Conservation (phyloP, 1,140 invertebrate genomes). For the Drosophila bocki region DNA sequence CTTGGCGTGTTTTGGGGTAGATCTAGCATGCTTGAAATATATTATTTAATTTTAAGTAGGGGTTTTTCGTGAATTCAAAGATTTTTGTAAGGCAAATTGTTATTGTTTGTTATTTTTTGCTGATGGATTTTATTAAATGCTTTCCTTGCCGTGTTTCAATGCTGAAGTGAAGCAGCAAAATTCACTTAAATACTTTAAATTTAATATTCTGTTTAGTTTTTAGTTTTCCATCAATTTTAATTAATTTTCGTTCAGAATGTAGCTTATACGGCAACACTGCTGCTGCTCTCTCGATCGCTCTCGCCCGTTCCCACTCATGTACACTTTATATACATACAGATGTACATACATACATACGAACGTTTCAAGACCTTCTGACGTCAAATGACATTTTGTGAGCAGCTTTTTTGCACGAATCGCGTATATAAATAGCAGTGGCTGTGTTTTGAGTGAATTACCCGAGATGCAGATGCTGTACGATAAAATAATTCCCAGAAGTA, state of each 20-base stretch:
- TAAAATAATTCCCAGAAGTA: conserved; percentile 29
- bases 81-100: background rate
- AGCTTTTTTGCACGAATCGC: conserved; percentile 23
- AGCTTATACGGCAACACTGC: background rate
- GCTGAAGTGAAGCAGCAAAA: background rate
- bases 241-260: background rate
- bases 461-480: conserved; percentile 17
- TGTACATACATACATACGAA: background rate
- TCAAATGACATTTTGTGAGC: conserved; percentile 37
- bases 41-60: no score
- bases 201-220: no score
- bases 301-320: conserved; percentile 15
- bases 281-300: conserved; percentile 32
- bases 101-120: background rate
- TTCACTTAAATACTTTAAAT: background rate
- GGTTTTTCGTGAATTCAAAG: no score
- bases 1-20: background rate
- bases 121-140: background rate
- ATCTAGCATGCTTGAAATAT: background rate
- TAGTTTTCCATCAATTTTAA: background rate
- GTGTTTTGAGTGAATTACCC: conserved; percentile 41
- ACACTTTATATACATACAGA: background rate
- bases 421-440: conserved; percentile 31
- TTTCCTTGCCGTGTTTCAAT: background rate
- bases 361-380: conserved; percentile 37